Base-by-base conservation (phyloP, 2,113 vertebrate species). In the Triplophysa rosa region DNA sequence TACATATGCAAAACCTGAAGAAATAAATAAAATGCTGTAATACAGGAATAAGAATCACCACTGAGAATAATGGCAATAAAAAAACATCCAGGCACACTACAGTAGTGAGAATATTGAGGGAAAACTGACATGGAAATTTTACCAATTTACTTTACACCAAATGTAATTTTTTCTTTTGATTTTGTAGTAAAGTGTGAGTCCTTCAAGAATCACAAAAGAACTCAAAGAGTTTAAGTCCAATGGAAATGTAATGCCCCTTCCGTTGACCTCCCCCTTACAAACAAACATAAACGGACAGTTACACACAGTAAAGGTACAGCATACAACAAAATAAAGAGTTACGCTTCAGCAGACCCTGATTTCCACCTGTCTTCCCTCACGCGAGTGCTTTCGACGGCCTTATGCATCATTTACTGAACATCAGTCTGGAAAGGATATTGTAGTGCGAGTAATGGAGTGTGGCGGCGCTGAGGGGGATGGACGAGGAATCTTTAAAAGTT, bases 381-480 rank as follows among this genome's bases (percentile, higher is more conserved):
- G 45, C 12, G 37, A 73, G 62, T 69, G 47, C 63, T 68, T 61
- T 29, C 78, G 47, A 54, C 67, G 9, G 23, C 33, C 52, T 77
- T 63, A 79, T 83, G 82, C 79, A 86, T 83, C 67, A 80, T 83
- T 81, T 67, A 81, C 45, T 23, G 67, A 21, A 63, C 62, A 75
- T 62, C 45, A 40, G 56, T 29, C 75, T 52, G 76, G 69, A 81
- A 84, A 84, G 75, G 23, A 14, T 52, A 58, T 21, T 21, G 54
- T 58, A 16, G 58, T 29, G 67, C 14, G 54, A 16, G 66, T 59
- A 79, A 67, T 45, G 45, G 61, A 56, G 24, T 23, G 58, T 23
- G 21, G 19, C 68, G 47, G 79, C n/a, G 24, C 14, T 16, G 21
- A 73, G 14, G 42, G 2, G 62, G 29, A 62, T 16, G n/a, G 19